Conservation (phyloP, 64 coral and sea anemone species). For the Orbicella faveolata region DNA sequence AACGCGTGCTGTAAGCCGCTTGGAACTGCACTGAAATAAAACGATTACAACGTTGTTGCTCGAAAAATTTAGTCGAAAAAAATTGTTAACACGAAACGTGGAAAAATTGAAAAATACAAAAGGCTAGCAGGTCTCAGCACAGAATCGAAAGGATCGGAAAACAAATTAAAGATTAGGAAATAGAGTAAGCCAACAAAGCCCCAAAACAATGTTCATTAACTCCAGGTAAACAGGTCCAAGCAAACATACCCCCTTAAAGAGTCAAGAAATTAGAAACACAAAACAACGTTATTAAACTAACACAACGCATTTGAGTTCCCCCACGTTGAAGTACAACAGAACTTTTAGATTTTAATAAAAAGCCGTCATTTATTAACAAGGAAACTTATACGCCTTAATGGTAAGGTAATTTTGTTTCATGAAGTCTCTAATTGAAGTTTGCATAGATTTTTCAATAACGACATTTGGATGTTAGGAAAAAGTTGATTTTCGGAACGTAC, state of each 20-base stretch:
- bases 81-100: background rate
- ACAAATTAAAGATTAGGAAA: conserved; percentile 27
- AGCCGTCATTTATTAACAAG: background rate
- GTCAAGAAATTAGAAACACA: conserved; percentile 79
- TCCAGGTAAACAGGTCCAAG: conserved; percentile 38
- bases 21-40: background rate
- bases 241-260: conserved; percentile 89
- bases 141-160: background rate
- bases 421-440: background rate
- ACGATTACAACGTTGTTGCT: background rate
- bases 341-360: conserved; percentile 68
- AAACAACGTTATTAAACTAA: conserved; percentile 73
- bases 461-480: conserved; percentile 37
- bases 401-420: conserved; percentile 34
- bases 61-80: background rate
- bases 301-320: conserved; percentile 63
- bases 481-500: conserved; percentile 5
- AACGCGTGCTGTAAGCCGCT: background rate
- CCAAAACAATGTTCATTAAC: conserved; percentile 21
- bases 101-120: background rate
- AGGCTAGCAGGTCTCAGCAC: background rate
- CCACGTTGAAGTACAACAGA: conserved; percentile 85
- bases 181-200: background rate
- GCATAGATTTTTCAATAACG: conserved; percentile 34
- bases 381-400: conserved; percentile 10